phyloP scores from a whole-genome alignment of 2,113 vertebrate genomes.

The Numida meleagris region DNA sequence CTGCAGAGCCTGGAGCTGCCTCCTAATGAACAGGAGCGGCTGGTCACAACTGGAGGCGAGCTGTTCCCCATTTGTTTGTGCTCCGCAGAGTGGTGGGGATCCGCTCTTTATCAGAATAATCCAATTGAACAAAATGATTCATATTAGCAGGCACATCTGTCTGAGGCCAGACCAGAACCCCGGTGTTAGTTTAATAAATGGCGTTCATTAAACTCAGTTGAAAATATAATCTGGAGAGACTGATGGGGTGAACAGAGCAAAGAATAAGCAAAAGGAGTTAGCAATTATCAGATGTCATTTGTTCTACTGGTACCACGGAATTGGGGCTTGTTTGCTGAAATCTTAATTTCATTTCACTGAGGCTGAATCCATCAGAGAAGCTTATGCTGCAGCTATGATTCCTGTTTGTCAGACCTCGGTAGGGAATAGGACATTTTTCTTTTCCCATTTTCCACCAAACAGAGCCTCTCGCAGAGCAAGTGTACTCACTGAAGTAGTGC shows the following conservation, averaged over 20 bases:
- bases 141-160: slow-evolving; percentile 79
- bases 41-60: slow-evolving; percentile 59
- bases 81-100: slow-evolving; percentile 53
- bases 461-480: background rate
- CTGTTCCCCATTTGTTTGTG: slow-evolving; percentile 60
- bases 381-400: slow-evolving; percentile 39
- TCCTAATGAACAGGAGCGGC: slow-evolving; percentile 43
- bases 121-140: slow-evolving; percentile 79
- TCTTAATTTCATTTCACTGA: slow-evolving; percentile 77
- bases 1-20: slow-evolving; percentile 20
- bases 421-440: background rate
- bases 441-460: background rate
- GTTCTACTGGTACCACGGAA: slow-evolving; percentile 58
- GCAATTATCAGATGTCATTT: slow-evolving; percentile 76
- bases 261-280: slow-evolving; percentile 77
- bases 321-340: slow-evolving; percentile 73
- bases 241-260: slow-evolving; percentile 74
- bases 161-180: slow-evolving; percentile 75
- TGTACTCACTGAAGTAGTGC: background rate
- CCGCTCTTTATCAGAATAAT: slow-evolving; percentile 76
- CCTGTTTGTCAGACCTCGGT: slow-evolving; percentile 30
- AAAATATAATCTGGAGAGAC: slow-evolving; percentile 80
- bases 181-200: slow-evolving; percentile 81
- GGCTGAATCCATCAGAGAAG: slow-evolving; percentile 67
- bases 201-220: slow-evolving; percentile 78